These are phyloP conservation scores for Eristalinus aeneus DNA, from an alignment of 2,888 invertebrate species.

Conservation along the genomic window DNA sequence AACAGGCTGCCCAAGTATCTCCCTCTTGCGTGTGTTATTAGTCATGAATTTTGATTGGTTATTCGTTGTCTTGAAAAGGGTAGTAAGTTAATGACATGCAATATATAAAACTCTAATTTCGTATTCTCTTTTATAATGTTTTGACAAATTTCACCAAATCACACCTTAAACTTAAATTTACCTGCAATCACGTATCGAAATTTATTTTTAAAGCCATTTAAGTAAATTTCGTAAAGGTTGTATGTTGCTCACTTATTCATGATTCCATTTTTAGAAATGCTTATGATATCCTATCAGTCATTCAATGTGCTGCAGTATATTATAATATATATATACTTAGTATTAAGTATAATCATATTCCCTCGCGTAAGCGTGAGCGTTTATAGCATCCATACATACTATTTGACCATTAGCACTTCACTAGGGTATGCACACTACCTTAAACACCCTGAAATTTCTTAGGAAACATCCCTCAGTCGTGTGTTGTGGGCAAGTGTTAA, in stretches of 20 bases:
- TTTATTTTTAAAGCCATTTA: neutral
- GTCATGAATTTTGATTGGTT: no score
- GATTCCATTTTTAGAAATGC: slow-evolving; percentile 34
- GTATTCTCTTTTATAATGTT: no score
- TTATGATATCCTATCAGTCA: slow-evolving; percentile 60
- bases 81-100: no score
- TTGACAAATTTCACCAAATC: no score
- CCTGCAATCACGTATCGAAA: no score
- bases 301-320: slow-evolving; percentile 28
- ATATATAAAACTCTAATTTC: no score
- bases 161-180: no score
- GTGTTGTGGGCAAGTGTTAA: slow-evolving; percentile 19
- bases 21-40: no score
- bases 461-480: slow-evolving; percentile 29
- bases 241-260: neutral
- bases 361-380: slow-evolving; percentile 32
- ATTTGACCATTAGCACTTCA: slow-evolving; percentile 66
- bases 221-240: slow-evolving; percentile 28
- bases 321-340: no score
- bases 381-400: slow-evolving; percentile 68
- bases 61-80: no score
- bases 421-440: slow-evolving; percentile 55
- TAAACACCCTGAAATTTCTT: slow-evolving; percentile 39
- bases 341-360: slow-evolving; percentile 68
- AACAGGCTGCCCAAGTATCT: no score